Base-by-base conservation (phyloP, 2,888 invertebrate species). In the Lepidocyrtoides sp. region DNA sequence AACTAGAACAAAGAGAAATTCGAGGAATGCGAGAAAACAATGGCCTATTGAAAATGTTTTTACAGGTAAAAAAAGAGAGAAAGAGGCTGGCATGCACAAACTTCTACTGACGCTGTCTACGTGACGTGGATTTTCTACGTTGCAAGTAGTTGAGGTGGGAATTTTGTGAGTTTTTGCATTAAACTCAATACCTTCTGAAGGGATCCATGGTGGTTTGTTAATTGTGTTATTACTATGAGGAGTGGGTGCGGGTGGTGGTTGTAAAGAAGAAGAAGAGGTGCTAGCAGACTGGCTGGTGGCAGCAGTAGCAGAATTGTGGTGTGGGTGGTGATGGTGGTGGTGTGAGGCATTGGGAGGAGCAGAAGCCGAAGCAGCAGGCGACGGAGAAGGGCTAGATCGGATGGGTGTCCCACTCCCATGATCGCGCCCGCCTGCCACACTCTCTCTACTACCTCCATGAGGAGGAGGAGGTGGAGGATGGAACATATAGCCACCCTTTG, bases 201-300 rank as follows among this genome's bases (percentile, higher is more conserved):
- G 93, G 66, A 92, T 94, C 94, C 94, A 94, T 91, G 92, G 93
- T 57, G 91, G 91, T 91, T 91, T 93, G 91, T 66, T 93, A 91
- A 90, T 84, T 60, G 91, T 87, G 87, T 91, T 92, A 89, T 92
- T 91, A 85, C 84, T 97, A 90, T 97, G 97, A 79, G 97, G 96
- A 93, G 96, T 96, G 94, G 97, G 96, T 75, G 96, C 96, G 60
- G 96, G 96, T 96, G 96, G 96, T 72, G 92, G 85, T 81, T 96
- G 96, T 94, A 96, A 96, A 94, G 36, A 96, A 94, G 36, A 96
- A 94, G 96, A 69, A 63, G 96, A 96, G 93, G 95, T 95, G 93
- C 95, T 95, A 94, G 95, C 95, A 94, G 95, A 95, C 54, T 94
- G 93, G 41, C 89, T 91, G 66, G 91, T 89, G 48, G 89, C 91